Evolutionary conservation across 92 coral and sea anemone species (phyloP), one percentile per base, ranked within the genome.

Genomic region (Metridium senile): DNA sequence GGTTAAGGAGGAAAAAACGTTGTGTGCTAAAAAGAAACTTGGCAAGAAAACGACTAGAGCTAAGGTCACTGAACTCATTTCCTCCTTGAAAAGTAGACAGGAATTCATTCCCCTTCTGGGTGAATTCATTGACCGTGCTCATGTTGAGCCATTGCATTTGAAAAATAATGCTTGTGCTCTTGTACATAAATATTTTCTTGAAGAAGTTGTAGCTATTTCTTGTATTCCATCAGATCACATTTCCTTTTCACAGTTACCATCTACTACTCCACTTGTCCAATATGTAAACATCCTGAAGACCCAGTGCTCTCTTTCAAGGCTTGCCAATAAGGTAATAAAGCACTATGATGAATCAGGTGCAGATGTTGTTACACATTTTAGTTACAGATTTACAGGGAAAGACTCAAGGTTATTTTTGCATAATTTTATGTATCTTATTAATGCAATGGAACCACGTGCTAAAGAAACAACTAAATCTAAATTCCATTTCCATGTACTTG

Each of bases 41-140:
- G n/a, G n/a, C n/a, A n/a, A n/a, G n/a, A n/a, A n/a, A n/a, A n/a
- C n/a, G n/a, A n/a, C n/a, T n/a, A n/a, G n/a, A n/a, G n/a, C n/a
- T n/a, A n/a, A n/a, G n/a, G n/a, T n/a, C n/a, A n/a, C n/a, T n/a
- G n/a, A n/a, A n/a, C n/a, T n/a, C n/a, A n/a, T n/a, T n/a, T n/a
- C n/a, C n/a, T n/a, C 51, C 16, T 7, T 39, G 26, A 76, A 77
- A 19, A 77, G 88, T 77, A 21, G 81, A 1, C 88, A 90, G 71
- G 92, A 90, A 68, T 90, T 83, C 74, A 81, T 63, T 32, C 96
- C 96, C 29, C 78, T 66, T 33, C n/a, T n/a, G n/a, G n/a, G n/a
- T n/a, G n/a, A n/a, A n/a, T n/a, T n/a, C n/a, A n/a, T n/a, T n/a
- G n/a, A n/a, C n/a, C n/a, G n/a, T n/a, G n/a, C n/a, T n/a, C n/a